Conservation (phyloP, 64 coral and sea anemone genomes). For the Anthopleura sola region DNA sequence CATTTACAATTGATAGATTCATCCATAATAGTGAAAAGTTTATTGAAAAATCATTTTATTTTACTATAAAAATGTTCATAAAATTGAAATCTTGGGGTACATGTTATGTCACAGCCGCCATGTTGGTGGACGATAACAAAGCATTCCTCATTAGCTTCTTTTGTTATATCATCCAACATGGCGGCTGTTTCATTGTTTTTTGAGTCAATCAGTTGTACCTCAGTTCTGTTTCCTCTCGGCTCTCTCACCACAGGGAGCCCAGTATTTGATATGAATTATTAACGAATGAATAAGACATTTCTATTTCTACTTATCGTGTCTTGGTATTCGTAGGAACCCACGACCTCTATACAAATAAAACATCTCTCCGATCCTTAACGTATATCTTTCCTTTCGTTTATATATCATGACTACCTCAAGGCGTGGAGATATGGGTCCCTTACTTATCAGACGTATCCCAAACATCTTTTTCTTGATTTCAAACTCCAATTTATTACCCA, state of each 20-base stretch:
- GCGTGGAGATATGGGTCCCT: constrained; percentile 46
- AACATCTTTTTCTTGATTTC: constrained; percentile 32
- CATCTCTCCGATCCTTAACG: not conserved
- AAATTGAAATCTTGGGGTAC: too few relatives aligned
- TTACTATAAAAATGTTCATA: too few relatives aligned
- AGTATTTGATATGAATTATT: too few relatives aligned
- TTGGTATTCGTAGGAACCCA: not conserved
- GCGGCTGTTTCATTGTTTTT: too few relatives aligned
- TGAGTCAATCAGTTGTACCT: too few relatives aligned
- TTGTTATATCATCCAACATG: too few relatives aligned
- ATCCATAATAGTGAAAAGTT: too few relatives aligned
- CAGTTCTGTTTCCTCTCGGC: not conserved
- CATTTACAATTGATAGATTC: too few relatives aligned
- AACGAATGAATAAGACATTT: not conserved
- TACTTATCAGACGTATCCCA: constrained; percentile 39
- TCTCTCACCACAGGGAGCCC: not conserved
- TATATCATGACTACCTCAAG: constrained; percentile 36
- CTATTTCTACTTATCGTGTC: not conserved
- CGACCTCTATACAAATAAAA: not conserved
- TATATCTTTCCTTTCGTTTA: not conserved
- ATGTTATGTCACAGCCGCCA: too few relatives aligned
- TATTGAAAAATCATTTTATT: too few relatives aligned
- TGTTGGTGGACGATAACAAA: too few relatives aligned
- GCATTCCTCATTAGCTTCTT: too few relatives aligned
- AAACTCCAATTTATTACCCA: constrained; percentile 68